Percentiles rank a stretch among this genome's conserved stretches.
These are phyloP conservation scores for Ploceus nigricollis DNA, from an alignment of 2,113 vertebrate genomes.

Conservation along the genomic window DNA sequence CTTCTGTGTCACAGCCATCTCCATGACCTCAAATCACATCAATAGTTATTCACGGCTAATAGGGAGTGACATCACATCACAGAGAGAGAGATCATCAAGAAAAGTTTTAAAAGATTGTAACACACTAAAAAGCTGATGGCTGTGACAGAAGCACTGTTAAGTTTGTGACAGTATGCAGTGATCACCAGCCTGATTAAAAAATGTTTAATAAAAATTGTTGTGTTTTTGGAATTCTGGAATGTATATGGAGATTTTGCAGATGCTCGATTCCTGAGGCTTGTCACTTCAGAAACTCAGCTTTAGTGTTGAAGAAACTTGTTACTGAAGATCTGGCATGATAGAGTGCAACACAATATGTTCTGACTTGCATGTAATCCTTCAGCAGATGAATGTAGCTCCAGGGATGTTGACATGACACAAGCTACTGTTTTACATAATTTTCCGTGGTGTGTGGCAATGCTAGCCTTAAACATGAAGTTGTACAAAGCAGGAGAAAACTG, in stretches of 20 bases:
- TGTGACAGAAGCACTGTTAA: neutral
- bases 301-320: neutral
- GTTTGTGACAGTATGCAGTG: neutral
- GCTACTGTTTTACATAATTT: neutral
- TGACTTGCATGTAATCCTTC: neutral
- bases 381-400: neutral
- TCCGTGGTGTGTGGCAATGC: neutral
- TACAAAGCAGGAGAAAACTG: neutral
- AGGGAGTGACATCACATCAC: neutral
- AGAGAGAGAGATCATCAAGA: neutral
- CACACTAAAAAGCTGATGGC: neutral
- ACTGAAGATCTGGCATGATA: neutral
- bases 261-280: neutral
- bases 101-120: neutral
- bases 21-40: neutral
- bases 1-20: neutral
- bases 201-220: neutral
- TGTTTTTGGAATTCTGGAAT: neutral
- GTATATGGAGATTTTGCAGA: neutral
- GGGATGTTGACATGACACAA: neutral
- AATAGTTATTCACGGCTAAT: neutral
- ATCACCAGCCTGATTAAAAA: neutral
- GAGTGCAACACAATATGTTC: neutral
- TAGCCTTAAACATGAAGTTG: neutral
- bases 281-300: neutral